Base-by-base conservation (phyloP, 2,888 invertebrate genomes). In the Ptilodon capucinus region DNA sequence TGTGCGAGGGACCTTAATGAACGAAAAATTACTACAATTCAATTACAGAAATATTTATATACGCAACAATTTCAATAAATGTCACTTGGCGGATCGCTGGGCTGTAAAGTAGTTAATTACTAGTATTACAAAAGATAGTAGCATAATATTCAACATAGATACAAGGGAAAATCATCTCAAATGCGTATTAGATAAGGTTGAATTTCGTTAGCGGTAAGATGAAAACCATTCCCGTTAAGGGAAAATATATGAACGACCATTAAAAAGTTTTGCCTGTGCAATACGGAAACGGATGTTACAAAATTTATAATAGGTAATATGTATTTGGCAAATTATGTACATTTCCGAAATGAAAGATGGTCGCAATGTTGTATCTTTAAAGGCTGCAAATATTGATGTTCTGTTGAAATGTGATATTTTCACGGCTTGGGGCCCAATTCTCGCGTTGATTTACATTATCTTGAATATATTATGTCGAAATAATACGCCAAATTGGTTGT, bases 191-290 rank as follows among this genome's bases (percentile, higher is more conserved):
- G 34, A 16, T 17, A 34, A 9, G 9, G 17, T 34, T 34, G 9
- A 34, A 17, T 34, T 34, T 14, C 17, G 16, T 5, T 1, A 36
- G n/a, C 2, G 19, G 18, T 1, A 4, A 17, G 11, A 8, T 3
- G 1, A 8, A n/a, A 36, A 36, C 11, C 11, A 19, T n/a, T 18
- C 8, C 18, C 18, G 46, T 46, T 57, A 56, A 55, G 46, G 46
- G 48, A 50, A 60, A 63, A 70, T 71, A 54, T 60, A 61, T 54
- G 60, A 56, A 50, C 48, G 54, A 45, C 59, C 55, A 64, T 74
- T 68, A 62, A 63, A 65, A 70, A 72, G 64, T 64, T 68, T 51
- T 55, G 54, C 50, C 57, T 51, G 49, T 57, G 50, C 61, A 60
- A 53, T 63, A 56, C 43, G 50, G 36, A 44, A 60, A 60, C 51